A percentile compares a stretch with the other conserved stretches of the same genome.
phyloP scores from a whole-genome alignment of 2,888 invertebrate genomes.

The Cerastis leucographa region DNA sequence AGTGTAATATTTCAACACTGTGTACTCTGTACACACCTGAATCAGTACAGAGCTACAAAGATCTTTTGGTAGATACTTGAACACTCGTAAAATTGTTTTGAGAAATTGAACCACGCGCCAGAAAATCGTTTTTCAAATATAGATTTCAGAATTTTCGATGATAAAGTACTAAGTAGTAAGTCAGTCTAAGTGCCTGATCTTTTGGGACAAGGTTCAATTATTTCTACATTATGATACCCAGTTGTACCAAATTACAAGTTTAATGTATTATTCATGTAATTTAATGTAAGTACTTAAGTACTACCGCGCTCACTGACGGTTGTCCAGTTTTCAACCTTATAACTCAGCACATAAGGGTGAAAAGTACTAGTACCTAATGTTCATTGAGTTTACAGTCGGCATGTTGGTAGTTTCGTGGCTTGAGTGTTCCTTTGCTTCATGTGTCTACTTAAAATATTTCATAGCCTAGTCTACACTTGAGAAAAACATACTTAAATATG shows the following conservation, averaged over 20 bases:
- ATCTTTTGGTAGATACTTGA: not conserved
- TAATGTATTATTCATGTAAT: constrained; percentile 18
- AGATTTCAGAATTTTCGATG: not conserved
- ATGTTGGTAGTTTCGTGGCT: constrained; percentile 7
- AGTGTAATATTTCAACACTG: not conserved
- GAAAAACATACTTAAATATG: not conserved
- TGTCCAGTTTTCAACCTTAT: no score
- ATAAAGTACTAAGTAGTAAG: not conserved
- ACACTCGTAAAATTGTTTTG: not conserved
- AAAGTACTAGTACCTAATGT: not conserved
- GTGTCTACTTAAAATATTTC: not conserved
- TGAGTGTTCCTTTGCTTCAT: not conserved
- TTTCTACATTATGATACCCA: constrained; percentile 4
- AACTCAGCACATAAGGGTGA: no score
- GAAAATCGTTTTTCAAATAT: not conserved
- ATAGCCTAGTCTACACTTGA: constrained; percentile 6
- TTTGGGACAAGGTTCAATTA: constrained; percentile 6
- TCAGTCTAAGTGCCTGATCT: not conserved
- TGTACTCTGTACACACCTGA: not conserved
- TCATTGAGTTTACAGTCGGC: constrained; percentile 3
- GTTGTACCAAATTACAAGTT: not conserved
- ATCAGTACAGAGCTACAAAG: not conserved
- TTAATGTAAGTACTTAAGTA: constrained; percentile 1
- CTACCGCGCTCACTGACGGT: no score
- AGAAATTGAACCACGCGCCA: not conserved